Percentiles rank a stretch among this genome's conserved stretches.
phyloP scores from a whole-genome alignment of 2,797 vertebrate species.

The Hemitrygon akajei region DNA sequence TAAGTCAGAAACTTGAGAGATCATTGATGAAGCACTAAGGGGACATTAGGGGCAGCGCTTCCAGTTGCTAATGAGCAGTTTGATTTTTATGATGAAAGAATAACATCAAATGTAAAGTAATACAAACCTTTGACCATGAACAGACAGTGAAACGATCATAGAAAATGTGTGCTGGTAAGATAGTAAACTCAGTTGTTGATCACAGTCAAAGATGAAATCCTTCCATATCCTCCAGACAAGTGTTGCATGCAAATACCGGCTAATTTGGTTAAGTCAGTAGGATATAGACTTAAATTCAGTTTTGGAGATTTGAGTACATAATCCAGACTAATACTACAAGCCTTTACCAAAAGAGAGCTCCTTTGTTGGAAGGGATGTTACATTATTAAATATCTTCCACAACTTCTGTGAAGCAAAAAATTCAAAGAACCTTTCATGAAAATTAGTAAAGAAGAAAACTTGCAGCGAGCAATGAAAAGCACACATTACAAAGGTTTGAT shows the following conservation, averaged over 20 bases:
- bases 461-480: too few species aligned
- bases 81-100: background rate
- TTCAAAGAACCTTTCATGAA: too few species aligned
- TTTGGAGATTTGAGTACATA: background rate
- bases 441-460: too few species aligned
- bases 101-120: background rate
- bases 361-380: background rate
- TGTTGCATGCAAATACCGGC: background rate
- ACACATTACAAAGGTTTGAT: too few species aligned
- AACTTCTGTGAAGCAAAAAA: too few species aligned
- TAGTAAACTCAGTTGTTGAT: background rate
- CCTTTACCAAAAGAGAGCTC: background rate
- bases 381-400: background rate
- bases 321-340: background rate
- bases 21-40: conserved; percentile 17
- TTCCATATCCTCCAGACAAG: background rate
- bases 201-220: background rate
- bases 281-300: background rate
- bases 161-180: too few species aligned
- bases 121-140: background rate
- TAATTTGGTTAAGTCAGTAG: background rate
- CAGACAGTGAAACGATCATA: background rate
- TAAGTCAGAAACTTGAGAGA: background rate
- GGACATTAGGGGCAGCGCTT: background rate
- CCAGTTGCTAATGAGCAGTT: conserved; percentile 7